Base-by-base conservation (phyloP, 2,888 invertebrate genomes). In the Strigamia transsilvanica region DNA sequence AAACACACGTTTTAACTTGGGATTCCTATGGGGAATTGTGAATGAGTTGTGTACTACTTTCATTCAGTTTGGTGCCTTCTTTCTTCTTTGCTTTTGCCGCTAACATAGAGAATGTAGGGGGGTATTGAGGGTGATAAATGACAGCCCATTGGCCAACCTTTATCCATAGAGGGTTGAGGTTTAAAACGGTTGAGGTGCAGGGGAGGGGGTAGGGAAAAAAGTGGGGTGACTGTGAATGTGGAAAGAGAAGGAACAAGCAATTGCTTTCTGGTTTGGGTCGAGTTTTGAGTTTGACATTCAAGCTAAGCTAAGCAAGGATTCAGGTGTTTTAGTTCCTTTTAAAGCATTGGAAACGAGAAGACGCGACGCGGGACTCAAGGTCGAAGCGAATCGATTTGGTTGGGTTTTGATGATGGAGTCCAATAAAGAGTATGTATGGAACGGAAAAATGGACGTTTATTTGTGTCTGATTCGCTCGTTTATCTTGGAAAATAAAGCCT, bases 21-120 rank as follows among this genome's bases (percentile, higher is more conserved):
- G 18, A 66, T 66, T 66, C 46, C 46, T 9, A 46, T 46, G 23
- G 61, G 21, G 23, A 66, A 66, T 66, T 66, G 61, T 66, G 61
- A 66, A 66, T 66, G 61, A 66, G 61, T 66, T 66, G 61, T 66
- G 23, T 66, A 66, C 61, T 66, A 66, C 61, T 66, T 66, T 66
- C 61, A 66, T 66, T 66, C 61, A 66, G 23, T 66, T 66, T 66
- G 23, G 21, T 66, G 21, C 23, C 51, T 66, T 66, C 61, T 66
- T 66, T 66, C 61, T 66, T 23, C 23, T 66, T 66, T 21, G 61
- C 21, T 21, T 66, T 66, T n/a, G 21, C 61, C 21, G 21, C 61
- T 66, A 23, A 18, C 46, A 38, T 6, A 66, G 61, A 21, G 21
- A 66, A 21, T 12, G 61, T 9, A 18, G 61, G 21, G 23, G 61